phyloP scores from a whole-genome alignment of 2,888 invertebrate genomes.

The Pachliopta kotzebuea region DNA sequence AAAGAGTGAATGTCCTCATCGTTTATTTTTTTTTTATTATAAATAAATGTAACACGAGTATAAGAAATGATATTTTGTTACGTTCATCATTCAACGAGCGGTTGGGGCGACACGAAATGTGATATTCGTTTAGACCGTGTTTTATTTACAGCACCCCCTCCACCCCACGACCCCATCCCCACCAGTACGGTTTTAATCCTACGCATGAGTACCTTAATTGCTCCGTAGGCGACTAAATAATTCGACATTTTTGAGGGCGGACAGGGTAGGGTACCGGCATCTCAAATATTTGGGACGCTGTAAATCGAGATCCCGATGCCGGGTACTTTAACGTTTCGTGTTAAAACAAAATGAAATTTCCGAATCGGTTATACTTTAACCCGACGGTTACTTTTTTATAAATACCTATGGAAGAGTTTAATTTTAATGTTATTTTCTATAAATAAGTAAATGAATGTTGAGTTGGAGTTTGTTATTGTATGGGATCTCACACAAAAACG shows the following conservation, averaged over 20 bases:
- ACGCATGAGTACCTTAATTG: conserved; percentile 26
- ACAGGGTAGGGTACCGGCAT: conserved; percentile 30
- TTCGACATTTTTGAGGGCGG: conserved; percentile 33
- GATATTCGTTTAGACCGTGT: background rate
- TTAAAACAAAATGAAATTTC: background rate
- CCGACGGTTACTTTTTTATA: too few species aligned
- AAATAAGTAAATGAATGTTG: too few species aligned
- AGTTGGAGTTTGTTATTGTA: too few species aligned
- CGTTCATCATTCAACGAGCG: too few species aligned
- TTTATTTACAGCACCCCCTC: conserved; percentile 20
- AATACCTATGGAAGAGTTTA: too few species aligned
- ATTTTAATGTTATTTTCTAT: too few species aligned
- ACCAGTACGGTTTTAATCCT: conserved; percentile 23
- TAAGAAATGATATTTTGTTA: too few species aligned
- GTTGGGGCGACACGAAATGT: too few species aligned
- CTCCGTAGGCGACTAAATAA: conserved; percentile 29
- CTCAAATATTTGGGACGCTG: conserved; percentile 1
- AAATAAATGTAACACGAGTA: too few species aligned
- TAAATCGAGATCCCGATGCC: background rate
- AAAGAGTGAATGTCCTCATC: too few species aligned
- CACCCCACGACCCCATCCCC: conserved; percentile 19
- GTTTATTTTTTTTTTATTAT: too few species aligned
- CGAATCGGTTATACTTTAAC: background rate
- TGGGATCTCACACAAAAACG: too few species aligned
- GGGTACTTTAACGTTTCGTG: background rate